phyloP scores from a whole-genome alignment of 2,888 invertebrate genomes.

The Ephialtes manifestator region DNA sequence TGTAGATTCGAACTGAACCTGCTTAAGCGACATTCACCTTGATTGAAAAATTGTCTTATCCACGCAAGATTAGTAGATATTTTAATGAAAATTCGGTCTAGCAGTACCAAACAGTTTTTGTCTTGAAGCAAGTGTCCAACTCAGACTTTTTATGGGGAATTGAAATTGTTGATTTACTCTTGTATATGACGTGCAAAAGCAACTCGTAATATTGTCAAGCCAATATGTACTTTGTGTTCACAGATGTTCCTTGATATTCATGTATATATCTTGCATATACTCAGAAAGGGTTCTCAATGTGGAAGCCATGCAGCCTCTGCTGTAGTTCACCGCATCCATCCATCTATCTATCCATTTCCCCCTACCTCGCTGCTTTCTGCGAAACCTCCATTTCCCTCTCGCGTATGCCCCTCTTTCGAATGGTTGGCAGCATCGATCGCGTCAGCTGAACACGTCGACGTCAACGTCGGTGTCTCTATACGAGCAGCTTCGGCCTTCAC shows the following conservation, averaged over 20 bases:
- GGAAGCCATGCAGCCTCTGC: background rate
- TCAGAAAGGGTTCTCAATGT: constrained; percentile 27
- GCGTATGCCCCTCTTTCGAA: constrained; percentile 39
- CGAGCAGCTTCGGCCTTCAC: background rate
- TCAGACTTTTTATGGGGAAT: background rate
- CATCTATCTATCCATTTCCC: constrained; percentile 8
- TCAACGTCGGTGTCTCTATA: constrained; percentile 28
- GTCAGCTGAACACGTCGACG: constrained; percentile 19
- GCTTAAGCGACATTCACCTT: too few species aligned
- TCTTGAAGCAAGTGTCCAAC: background rate
- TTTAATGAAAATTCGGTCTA: too few species aligned
- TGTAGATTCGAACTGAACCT: too few species aligned
- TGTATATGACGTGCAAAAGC: background rate
- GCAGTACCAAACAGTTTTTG: too few species aligned
- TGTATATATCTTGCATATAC: constrained; percentile 21
- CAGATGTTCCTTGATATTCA: background rate
- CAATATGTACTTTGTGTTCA: background rate
- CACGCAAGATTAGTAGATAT: too few species aligned
- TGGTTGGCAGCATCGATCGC: constrained; percentile 36
- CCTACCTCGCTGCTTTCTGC: constrained; percentile 3
- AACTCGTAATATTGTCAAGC: background rate
- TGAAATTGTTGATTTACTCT: background rate
- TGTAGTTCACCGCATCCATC: constrained; percentile 15
- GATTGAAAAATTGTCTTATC: too few species aligned
- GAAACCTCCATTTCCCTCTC: constrained; percentile 43